phyloP scores from a whole-genome alignment of 2,888 invertebrate genomes.

The Metacarcinus magister region DNA sequence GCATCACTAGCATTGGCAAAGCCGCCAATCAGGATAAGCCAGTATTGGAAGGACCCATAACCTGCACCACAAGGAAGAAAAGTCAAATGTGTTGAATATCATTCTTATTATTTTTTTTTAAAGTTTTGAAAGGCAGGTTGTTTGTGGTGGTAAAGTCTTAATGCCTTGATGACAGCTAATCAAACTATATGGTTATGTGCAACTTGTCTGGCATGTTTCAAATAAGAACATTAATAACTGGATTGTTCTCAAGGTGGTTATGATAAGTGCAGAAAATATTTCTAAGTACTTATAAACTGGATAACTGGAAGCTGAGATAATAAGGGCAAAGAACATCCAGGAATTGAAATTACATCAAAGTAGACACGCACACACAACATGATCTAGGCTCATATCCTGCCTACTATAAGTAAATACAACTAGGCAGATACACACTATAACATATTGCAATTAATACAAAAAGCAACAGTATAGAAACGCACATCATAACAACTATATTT shows the following conservation, averaged over 20 bases:
- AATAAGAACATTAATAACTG: not conserved
- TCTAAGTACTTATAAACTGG: not conserved
- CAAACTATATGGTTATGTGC: not conserved
- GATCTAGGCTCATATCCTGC: too few species aligned
- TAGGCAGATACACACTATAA: too few species aligned
- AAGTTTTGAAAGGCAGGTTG: not conserved
- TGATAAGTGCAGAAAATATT: not conserved
- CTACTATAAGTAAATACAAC: too few species aligned
- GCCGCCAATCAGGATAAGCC: conserved; percentile 90
- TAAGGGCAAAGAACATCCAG: not conserved
- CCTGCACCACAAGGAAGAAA: not conserved
- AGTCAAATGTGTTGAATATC: not conserved
- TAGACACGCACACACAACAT: not conserved
- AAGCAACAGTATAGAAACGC: too few species aligned
- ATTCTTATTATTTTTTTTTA: not conserved
- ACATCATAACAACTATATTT: not conserved
- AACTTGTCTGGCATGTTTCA: not conserved
- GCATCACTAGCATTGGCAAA: conserved; percentile 93
- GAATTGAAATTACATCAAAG: not conserved
- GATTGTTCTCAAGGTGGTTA: not conserved
- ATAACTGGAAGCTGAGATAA: not conserved
- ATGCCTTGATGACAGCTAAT: not conserved
- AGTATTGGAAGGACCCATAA: conserved; percentile 93
- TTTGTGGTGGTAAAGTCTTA: not conserved
- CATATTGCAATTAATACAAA: too few species aligned